These are phyloP conservation scores for Habroteleia sp. DNA, from an alignment of 2,888 invertebrate genomes.

Conservation along the genomic window DNA sequence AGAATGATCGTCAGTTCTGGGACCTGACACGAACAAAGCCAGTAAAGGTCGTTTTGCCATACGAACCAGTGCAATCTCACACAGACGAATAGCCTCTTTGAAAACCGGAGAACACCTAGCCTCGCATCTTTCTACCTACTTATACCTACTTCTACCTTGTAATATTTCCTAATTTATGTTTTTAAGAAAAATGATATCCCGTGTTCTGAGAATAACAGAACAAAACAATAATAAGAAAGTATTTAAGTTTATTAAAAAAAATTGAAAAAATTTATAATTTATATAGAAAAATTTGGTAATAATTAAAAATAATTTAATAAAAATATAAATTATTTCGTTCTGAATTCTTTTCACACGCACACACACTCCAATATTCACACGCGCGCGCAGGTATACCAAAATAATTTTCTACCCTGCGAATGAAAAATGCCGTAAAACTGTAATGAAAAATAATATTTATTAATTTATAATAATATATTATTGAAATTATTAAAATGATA, in stretches of 20 bases:
- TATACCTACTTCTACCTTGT: not conserved
- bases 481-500: no score
- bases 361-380: no score
- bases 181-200: no score
- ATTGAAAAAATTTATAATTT: no score
- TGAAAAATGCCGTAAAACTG: no score
- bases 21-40: conserved; percentile 39
- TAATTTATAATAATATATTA: no score
- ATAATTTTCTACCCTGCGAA: conserved; percentile 17
- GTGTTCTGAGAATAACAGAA: not conserved
- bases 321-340: no score
- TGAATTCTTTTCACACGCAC: conserved; percentile 1
- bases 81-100: conserved; percentile 11
- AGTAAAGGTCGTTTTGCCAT: conserved; percentile 33
- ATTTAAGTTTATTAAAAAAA: not conserved
- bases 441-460: no score
- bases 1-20: conserved; percentile 40
- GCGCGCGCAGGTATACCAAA: conserved; percentile 13
- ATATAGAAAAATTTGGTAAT: no score
- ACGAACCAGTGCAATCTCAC: conserved; percentile 17
- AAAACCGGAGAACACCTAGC: not conserved
- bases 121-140: conserved; percentile 1
- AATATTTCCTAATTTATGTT: not conserved
- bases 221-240: not conserved
- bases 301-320: no score